phyloP scores from a whole-genome alignment of 37 sponge, comb jelly and placozoan genomes.

The Lycopodina hypogea region DNA sequence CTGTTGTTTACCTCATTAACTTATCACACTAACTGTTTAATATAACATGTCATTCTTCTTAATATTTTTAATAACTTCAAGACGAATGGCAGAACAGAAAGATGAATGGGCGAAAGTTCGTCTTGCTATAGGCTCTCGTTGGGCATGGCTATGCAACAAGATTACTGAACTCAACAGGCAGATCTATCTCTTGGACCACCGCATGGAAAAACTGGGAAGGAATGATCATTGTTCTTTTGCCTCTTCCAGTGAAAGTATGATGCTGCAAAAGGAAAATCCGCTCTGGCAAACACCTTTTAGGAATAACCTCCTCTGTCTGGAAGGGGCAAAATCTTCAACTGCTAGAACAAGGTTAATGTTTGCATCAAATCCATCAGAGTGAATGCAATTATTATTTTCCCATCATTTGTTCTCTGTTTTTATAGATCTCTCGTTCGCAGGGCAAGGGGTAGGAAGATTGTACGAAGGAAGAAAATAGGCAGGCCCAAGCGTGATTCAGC shows the following conservation, averaged over 20 bases:
- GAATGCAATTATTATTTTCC: background rate
- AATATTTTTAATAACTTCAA: too few relatives aligned
- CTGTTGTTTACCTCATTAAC: too few relatives aligned
- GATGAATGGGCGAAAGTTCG: background rate
- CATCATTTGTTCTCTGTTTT: background rate
- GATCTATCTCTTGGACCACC: slow-evolving; percentile 29
- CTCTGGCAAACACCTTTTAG: slow-evolving; percentile 18
- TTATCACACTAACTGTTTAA: too few relatives aligned
- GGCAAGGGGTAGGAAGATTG: background rate
- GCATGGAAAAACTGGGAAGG: slow-evolving; percentile 3
- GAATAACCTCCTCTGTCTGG: slow-evolving; percentile 10
- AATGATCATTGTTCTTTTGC: slow-evolving; percentile 15
- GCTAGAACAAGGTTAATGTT: slow-evolving; percentile 26
- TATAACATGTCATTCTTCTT: too few relatives aligned
- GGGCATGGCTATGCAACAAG: slow-evolving; percentile 48
- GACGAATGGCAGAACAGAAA: background rate
- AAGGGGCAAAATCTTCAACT: slow-evolving; percentile 1
- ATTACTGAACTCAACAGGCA: slow-evolving; percentile 33
- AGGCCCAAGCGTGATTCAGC: background rate
- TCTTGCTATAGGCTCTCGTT: slow-evolving; percentile 25
- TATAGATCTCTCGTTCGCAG: background rate
- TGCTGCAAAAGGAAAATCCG: slow-evolving; percentile 34
- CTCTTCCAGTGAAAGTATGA: background rate
- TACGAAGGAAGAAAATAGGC: background rate
- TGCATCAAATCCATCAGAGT: background rate